A percentile compares a stretch with the other conserved stretches of the same genome.
Evolutionary conservation across 2,113 vertebrate genomes (phyloP).

Genomic region (Rhagologus leucostigma): DNA sequence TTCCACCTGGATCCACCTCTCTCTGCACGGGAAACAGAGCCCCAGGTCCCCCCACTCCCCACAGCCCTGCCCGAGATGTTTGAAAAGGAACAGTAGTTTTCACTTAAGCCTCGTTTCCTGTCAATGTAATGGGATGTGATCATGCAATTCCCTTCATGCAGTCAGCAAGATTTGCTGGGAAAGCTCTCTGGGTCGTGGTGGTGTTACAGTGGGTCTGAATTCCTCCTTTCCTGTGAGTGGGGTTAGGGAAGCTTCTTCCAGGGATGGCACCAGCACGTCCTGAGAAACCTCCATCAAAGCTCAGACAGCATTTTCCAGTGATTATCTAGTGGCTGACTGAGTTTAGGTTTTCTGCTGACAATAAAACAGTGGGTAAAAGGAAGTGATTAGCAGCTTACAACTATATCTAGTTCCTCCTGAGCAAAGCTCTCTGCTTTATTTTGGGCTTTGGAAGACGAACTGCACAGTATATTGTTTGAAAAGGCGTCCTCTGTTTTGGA

Average conservation of each 20-base stretch:
- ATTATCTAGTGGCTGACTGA: not conserved
- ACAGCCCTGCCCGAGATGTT: not conserved
- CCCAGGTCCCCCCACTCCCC: not conserved
- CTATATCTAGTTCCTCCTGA: not conserved
- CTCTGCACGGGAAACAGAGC: not conserved
- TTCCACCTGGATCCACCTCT: not conserved
- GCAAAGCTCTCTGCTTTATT: conserved; percentile 15
- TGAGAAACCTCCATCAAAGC: not conserved
- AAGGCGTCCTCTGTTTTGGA: not conserved
- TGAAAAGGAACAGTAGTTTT: not conserved
- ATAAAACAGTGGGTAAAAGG: conserved; percentile 42
- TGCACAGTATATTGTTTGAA: not conserved
- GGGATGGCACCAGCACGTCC: not conserved
- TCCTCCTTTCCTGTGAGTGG: not conserved
- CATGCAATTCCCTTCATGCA: not conserved
- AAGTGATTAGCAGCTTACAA: not conserved
- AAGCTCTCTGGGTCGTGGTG: not conserved
- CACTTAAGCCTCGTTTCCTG: not conserved
- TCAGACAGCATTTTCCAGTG: not conserved
- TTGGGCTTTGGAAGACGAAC: conserved; percentile 8
- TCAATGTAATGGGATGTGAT: not conserved
- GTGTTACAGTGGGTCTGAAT: not conserved
- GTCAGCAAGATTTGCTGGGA: not conserved
- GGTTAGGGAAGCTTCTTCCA: not conserved
- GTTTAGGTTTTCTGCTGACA: conserved; percentile 1